Percentiles rank a stretch among this genome's conserved stretches.
phyloP scores from a whole-genome alignment of 2,797 vertebrate species.

The Masticophis lateralis region DNA sequence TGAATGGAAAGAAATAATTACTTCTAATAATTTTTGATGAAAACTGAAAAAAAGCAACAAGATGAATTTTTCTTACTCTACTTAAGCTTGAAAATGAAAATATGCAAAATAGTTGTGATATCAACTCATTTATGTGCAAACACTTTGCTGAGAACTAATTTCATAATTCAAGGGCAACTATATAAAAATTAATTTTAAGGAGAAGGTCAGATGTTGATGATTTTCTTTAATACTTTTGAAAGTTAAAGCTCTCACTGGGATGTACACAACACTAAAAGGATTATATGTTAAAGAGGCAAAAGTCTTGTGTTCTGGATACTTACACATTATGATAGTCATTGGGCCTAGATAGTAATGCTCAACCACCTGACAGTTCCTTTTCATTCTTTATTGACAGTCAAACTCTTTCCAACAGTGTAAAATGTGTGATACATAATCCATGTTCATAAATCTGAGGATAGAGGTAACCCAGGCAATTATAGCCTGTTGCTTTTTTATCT shows the following conservation, averaged over 20 bases:
- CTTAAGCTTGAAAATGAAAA: constrained; percentile 30
- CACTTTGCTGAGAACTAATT: constrained; percentile 5
- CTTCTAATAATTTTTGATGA: background rate
- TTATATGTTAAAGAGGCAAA: constrained; percentile 63
- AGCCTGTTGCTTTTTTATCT: constrained; percentile 72
- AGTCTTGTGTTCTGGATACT: constrained; percentile 45
- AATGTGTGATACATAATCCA: constrained; percentile 68
- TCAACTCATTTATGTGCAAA: constrained; percentile 21
- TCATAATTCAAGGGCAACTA: constrained; percentile 24
- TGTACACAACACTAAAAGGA: constrained; percentile 70
- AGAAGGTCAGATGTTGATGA: constrained; percentile 28
- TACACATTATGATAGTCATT: constrained; percentile 56
- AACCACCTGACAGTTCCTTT: constrained; percentile 66
- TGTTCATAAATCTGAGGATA: constrained; percentile 57
- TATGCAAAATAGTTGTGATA: constrained; percentile 1
- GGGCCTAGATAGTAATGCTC: constrained; percentile 63
- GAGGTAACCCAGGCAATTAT: constrained; percentile 67
- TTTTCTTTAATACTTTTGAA: constrained; percentile 36
- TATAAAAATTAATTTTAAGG: constrained; percentile 47
- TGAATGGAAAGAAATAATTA: background rate
- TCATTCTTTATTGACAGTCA: constrained; percentile 68
- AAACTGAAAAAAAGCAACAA: background rate
- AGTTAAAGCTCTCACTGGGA: constrained; percentile 52
- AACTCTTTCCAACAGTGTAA: constrained; percentile 71
- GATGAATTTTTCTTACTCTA: background rate